Percentiles rank a stretch among this genome's conserved stretches.
Conservation (phyloP, 2,888 invertebrate species). For the Calliscelio sp. region DNA sequence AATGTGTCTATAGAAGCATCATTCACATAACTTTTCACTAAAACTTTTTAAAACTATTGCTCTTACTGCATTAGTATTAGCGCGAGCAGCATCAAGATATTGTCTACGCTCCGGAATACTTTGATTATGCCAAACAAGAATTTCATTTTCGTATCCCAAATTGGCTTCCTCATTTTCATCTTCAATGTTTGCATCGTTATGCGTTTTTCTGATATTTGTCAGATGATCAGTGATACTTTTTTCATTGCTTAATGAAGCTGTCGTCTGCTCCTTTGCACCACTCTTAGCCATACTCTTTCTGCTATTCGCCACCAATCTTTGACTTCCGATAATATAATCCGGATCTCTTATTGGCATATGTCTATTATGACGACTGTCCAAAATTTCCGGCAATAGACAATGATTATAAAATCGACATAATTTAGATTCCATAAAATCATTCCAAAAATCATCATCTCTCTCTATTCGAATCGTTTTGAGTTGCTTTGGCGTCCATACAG, state of each 20-base stretch:
- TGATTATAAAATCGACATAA: background rate
- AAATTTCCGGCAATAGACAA: constrained; percentile 56
- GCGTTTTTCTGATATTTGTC: too few species aligned
- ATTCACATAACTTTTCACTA: background rate
- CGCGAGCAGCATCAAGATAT: too few species aligned
- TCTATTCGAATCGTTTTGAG: background rate
- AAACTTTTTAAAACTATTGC: background rate
- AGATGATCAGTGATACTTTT: too few species aligned
- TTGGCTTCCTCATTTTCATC: too few species aligned
- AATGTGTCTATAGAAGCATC: constrained; percentile 27
- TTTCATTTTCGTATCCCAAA: too few species aligned
- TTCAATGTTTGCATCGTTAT: too few species aligned
- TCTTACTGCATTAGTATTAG: background rate
- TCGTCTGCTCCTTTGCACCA: too few species aligned
- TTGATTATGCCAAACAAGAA: too few species aligned
- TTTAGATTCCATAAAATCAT: background rate
- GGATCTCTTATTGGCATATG: constrained; percentile 38
- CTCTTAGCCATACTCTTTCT: too few species aligned
- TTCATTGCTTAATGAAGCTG: too few species aligned
- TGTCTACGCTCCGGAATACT: too few species aligned
- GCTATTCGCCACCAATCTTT: too few species aligned
- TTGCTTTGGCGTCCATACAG: constrained; percentile 32
- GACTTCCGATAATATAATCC: constrained; percentile 10
- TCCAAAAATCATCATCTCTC: constrained; percentile 4
- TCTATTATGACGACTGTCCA: constrained; percentile 25